Evolutionary conservation across 2,888 invertebrate species (phyloP).

Genomic region (Andrena dorsata): DNA sequence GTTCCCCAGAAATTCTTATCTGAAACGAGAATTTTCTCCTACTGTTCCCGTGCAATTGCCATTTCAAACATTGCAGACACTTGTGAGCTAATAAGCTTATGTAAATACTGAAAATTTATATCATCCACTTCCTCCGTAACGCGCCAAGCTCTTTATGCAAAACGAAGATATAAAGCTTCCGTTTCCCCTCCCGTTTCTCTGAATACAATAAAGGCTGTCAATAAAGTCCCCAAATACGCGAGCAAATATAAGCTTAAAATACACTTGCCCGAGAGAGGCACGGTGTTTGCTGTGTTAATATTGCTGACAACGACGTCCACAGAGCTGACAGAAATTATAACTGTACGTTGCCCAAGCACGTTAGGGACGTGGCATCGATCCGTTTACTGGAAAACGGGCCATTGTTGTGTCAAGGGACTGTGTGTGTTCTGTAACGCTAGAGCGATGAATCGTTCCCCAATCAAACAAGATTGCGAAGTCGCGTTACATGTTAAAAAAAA

Average conservation of each 20-base stretch:
- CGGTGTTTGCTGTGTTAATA: slow-evolving; percentile 10
- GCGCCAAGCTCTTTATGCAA: too few relatives aligned
- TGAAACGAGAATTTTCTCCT: not conserved
- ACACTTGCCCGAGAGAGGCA: not conserved
- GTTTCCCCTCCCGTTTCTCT: too few relatives aligned
- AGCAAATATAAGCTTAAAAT: not conserved
- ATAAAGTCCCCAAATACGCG: too few relatives aligned
- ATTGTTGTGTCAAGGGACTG: slow-evolving; percentile 14
- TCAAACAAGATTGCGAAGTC: not conserved
- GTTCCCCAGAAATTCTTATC: slow-evolving; percentile 17
- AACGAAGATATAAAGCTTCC: too few relatives aligned
- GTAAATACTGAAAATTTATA: too few relatives aligned
- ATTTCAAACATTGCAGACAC: not conserved
- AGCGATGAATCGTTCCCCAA: slow-evolving; percentile 48
- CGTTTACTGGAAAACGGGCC: slow-evolving; percentile 44
- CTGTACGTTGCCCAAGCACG: slow-evolving; percentile 7
- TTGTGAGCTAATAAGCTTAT: too few relatives aligned
- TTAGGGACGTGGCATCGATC: slow-evolving; percentile 60
- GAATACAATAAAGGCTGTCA: too few relatives aligned
- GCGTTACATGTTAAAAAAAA: not conserved
- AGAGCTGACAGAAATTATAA: slow-evolving; percentile 33
- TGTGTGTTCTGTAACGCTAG: slow-evolving; percentile 39
- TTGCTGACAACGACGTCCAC: not conserved
- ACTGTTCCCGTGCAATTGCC: too few relatives aligned
- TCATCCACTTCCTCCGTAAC: too few relatives aligned